Base-by-base conservation (phyloP, 1,140 invertebrate genomes). In the Rhagoletis pomonella region DNA sequence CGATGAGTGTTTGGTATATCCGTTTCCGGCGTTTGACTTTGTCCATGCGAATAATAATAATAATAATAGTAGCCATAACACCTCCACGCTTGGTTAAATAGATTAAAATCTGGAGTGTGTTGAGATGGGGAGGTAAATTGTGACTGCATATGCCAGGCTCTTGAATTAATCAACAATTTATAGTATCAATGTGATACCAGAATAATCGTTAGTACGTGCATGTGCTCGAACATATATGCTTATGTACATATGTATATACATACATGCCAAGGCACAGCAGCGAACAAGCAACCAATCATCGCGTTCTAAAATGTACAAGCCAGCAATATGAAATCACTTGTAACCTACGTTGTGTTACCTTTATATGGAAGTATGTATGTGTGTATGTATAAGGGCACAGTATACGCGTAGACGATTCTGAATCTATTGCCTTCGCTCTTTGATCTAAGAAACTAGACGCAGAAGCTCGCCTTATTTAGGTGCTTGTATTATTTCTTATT, bases 101-200 rank as follows among this genome's bases (percentile, higher is more conserved):
- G 12, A 85, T 86, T 17, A 62, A 17, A 42, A 65, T 39, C 62
- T 7, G 59, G 59, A 65, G 19, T 7, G 58, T 29, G 29, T 60
- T 44, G 55, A 10, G 50, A 2, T 60, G 29, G 58, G 17, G 29
- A n/a, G 84, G 17, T 29, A 4, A 19, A 4, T 42, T 44, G 85
- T 17, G 60, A 50, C 44, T 85, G 50, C 77, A 47, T 84, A 50
- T 64, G 69, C 47, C 39, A 64, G 58, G 47, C 60, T 85, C 87
- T 87, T 87, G 81, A 87, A 87, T 87, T 87, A 87, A 85, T 87
- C 81, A 87, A 87, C 81, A 87, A 85, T 87, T 87, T 85, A 87
- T 87, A 65, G 85, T 87, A 87, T 87, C 65, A 85, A 59, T 65
- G 87, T 64, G 39, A 87, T 85, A 85, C 65, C 69, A 67, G 85